Evolutionary conservation across 2,113 vertebrate species (phyloP).

Genomic region (Gulo gulo): DNA sequence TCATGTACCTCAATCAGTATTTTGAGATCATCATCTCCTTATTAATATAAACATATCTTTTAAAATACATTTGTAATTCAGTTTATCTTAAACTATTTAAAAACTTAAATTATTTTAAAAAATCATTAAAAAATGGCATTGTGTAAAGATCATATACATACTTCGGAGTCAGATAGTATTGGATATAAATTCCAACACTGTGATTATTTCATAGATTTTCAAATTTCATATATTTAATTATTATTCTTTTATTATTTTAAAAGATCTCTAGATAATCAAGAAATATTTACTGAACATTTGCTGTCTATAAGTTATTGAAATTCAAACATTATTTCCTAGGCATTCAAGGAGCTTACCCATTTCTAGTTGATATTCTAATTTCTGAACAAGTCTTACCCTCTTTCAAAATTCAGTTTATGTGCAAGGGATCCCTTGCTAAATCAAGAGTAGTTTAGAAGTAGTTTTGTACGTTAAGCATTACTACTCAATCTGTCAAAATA

Average conservation of each 20-base stretch:
- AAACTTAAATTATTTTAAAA: background rate
- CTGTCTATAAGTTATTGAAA: background rate
- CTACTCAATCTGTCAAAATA: background rate
- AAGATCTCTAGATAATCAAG: background rate
- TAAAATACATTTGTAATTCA: background rate
- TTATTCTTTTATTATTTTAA: constrained; percentile 21
- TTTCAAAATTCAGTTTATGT: constrained; percentile 13
- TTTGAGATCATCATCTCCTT: background rate
- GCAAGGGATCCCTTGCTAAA: background rate
- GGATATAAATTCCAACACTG: background rate
- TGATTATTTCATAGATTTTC: constrained; percentile 4
- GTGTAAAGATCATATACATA: background rate
- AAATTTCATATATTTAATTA: background rate
- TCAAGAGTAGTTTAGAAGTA: background rate
- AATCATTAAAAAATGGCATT: background rate
- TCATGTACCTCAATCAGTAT: background rate
- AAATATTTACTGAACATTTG: background rate
- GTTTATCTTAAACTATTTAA: background rate
- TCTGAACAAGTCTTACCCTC: background rate
- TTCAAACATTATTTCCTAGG: background rate
- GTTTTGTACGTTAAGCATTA: background rate
- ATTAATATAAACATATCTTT: background rate
- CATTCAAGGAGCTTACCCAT: background rate
- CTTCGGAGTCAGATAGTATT: background rate
- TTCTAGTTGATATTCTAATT: background rate